Percentiles rank a stretch among this genome's conserved stretches.
phyloP scores from a whole-genome alignment of 2,888 invertebrate genomes.

The Anticlea derivata region DNA sequence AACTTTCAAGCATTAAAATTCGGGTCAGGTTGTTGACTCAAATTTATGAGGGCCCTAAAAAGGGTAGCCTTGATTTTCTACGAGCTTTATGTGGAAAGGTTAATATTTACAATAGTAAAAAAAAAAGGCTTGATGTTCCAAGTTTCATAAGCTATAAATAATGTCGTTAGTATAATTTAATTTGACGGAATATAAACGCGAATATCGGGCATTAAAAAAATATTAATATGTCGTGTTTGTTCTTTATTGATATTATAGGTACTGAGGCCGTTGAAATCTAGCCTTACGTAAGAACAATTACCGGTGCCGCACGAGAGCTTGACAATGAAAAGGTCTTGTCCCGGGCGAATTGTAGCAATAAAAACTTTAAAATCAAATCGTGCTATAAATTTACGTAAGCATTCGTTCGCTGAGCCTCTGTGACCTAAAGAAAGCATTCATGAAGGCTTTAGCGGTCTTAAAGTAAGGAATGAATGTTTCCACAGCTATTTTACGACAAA shows the following conservation, averaged over 20 bases:
- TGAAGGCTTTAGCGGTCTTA: constrained; percentile 20
- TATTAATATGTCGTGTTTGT: too few relatives aligned
- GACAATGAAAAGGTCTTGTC: constrained; percentile 41
- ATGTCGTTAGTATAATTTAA: too few relatives aligned
- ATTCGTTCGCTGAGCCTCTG: constrained; percentile 16
- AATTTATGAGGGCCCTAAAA: constrained; percentile 74
- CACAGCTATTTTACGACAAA: constrained; percentile 22
- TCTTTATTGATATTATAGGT: neutral
- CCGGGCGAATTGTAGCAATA: constrained; percentile 50
- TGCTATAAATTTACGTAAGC: constrained; percentile 39
- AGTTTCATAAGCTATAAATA: too few relatives aligned
- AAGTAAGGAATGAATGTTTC: constrained; percentile 20
- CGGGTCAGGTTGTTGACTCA: constrained; percentile 76
- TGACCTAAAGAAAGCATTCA: constrained; percentile 17
- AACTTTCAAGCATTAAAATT: constrained; percentile 75
- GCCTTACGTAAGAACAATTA: constrained; percentile 45
- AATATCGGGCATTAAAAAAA: too few relatives aligned
- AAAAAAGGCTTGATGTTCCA: too few relatives aligned
- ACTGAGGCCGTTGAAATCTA: constrained; percentile 1
- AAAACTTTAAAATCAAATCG: constrained; percentile 51
- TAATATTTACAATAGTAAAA: too few relatives aligned
- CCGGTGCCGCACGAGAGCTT: constrained; percentile 29
- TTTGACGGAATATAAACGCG: too few relatives aligned
- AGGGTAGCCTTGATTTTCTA: constrained; percentile 58
- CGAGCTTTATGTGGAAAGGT: constrained; percentile 26